These are phyloP conservation scores for Flexamia atlantica DNA, from an alignment of 2,888 invertebrate species.

Conservation along the genomic window DNA sequence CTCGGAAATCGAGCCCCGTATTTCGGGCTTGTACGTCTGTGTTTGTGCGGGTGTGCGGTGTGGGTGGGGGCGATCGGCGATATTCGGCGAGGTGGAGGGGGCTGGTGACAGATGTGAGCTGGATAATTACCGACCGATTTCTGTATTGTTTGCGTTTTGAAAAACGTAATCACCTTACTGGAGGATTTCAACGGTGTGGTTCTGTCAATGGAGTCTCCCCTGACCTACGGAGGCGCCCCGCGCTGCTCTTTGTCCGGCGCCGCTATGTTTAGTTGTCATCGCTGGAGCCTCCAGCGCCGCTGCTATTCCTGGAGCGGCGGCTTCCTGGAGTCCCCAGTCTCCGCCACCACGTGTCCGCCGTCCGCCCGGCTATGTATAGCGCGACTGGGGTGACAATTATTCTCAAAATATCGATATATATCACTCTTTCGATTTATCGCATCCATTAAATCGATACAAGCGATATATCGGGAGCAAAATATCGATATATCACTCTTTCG, in stretches of 20 bases:
- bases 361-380: not conserved
- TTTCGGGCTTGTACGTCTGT: no score
- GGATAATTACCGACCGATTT: not conserved
- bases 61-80: constrained; percentile 17
- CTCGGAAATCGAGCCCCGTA: no score
- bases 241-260: constrained; percentile 10
- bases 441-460: no score
- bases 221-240: constrained; percentile 1
- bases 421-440: no score
- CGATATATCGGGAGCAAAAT: no score
- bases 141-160: not conserved
- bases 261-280: constrained; percentile 17
- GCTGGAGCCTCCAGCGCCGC: constrained; percentile 1
- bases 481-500: no score
- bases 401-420: no score
- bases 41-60: not conserved
- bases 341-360: not conserved
- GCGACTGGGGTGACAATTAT: no score
- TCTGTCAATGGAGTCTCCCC: not conserved
- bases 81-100: not conserved
- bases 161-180: no score
- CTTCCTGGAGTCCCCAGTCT: constrained; percentile 22
- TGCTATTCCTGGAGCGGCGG: constrained; percentile 18
- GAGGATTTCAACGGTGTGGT: no score
- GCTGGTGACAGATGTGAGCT: not conserved